phyloP scores from a whole-genome alignment of 1,140 invertebrate genomes.

The Coelopa frigida region DNA sequence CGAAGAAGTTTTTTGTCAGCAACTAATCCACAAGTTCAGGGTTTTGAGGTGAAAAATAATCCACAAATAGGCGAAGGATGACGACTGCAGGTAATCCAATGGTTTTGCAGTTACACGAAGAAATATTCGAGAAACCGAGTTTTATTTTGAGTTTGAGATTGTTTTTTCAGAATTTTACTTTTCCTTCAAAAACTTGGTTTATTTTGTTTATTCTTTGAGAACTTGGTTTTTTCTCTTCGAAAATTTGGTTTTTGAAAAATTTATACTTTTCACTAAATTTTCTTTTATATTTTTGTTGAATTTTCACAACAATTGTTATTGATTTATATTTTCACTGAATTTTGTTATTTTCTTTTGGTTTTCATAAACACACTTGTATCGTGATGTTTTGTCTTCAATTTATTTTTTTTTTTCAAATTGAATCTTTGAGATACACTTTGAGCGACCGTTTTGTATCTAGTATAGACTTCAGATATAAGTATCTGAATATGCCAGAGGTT shows the following conservation, averaged over 20 bases:
- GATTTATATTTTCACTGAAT: slow-evolving; percentile 1
- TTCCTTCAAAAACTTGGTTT: slow-evolving; percentile 7
- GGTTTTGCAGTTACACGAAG: too few species aligned
- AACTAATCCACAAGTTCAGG: slow-evolving; percentile 18
- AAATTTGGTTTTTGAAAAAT: slow-evolving; percentile 1
- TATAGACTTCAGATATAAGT: too few species aligned
- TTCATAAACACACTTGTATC: background rate
- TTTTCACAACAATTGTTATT: background rate
- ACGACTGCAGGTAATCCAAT: too few species aligned
- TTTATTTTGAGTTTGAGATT: too few species aligned
- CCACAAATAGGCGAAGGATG: too few species aligned
- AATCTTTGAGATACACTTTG: too few species aligned
- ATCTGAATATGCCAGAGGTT: too few species aligned
- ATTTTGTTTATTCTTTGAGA: slow-evolving; percentile 2
- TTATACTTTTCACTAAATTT: slow-evolving; percentile 12
- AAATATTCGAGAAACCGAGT: too few species aligned
- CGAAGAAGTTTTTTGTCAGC: too few species aligned
- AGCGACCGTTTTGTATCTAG: too few species aligned
- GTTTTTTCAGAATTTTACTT: too few species aligned
- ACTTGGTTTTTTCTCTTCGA: background rate
- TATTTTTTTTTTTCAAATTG: slow-evolving; percentile 8
- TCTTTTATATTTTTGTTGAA: slow-evolving; percentile 1
- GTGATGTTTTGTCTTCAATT: background rate
- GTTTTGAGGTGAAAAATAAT: too few species aligned
- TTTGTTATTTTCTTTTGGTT: slow-evolving; percentile 1